These are phyloP conservation scores for Pelvicachromis taeniatus DNA, from an alignment of 2,113 vertebrate species.

Conservation along the genomic window DNA sequence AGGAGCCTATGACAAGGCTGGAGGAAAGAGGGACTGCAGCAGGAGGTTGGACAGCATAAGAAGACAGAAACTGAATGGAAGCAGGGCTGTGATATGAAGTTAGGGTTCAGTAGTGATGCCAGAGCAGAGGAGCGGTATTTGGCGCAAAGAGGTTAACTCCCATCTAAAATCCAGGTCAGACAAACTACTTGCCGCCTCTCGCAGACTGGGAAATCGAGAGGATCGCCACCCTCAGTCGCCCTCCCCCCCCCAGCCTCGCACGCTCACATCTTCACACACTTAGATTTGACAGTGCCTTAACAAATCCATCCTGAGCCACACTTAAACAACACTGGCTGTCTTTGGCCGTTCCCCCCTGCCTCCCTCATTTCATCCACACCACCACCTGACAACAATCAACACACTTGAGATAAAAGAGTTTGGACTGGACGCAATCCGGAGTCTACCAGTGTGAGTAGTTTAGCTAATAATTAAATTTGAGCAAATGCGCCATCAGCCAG, in stretches of 20 bases:
- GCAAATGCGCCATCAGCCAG: neutral
- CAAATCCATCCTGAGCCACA: conserved; percentile 29
- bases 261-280: neutral
- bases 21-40: conserved; percentile 15
- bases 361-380: neutral
- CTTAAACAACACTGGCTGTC: conserved; percentile 9
- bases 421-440: neutral
- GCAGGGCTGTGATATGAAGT: conserved; percentile 22
- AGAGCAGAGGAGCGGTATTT: conserved; percentile 36
- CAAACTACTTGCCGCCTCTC: conserved; percentile 30
- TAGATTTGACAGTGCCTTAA: conserved; percentile 1
- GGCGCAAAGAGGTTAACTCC: conserved; percentile 39
- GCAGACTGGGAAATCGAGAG: neutral
- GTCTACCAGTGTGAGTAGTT: neutral
- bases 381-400: neutral
- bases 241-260: neutral
- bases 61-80: conserved; percentile 17
- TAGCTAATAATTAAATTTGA: neutral
- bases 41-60: conserved; percentile 6
- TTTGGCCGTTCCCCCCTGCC: neutral
- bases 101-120: conserved; percentile 46
- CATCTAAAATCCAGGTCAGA: conserved; percentile 46
- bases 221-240: neutral
- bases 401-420: neutral
- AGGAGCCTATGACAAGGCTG: conserved; percentile 29